These are phyloP conservation scores for Parnassius glacialis DNA, from an alignment of 2,888 invertebrate genomes.

Conservation along the genomic window DNA sequence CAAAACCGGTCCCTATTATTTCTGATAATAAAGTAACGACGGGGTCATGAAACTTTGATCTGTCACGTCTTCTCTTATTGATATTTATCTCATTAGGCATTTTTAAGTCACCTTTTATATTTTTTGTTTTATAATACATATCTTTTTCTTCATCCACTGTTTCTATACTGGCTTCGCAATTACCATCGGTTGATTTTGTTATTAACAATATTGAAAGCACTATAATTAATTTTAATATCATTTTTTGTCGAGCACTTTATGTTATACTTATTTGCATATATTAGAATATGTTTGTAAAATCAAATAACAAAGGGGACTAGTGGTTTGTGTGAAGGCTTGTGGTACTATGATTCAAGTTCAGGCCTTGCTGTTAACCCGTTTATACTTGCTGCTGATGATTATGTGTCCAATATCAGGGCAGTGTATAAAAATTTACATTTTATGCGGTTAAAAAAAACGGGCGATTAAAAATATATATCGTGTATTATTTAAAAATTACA, in stretches of 20 bases:
- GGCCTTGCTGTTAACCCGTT: not conserved
- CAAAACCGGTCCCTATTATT: constrained; percentile 40
- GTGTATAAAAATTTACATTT: too few species aligned
- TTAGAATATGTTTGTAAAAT: not conserved
- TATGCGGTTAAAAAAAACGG: too few species aligned
- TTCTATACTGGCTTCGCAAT: constrained; percentile 37
- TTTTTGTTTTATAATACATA: not conserved
- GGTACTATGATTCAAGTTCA: constrained; percentile 1
- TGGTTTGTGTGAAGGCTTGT: constrained; percentile 6
- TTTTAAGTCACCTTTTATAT: not conserved
- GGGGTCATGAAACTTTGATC: constrained; percentile 44
- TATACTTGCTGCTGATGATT: too few species aligned
- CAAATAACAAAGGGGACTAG: not conserved
- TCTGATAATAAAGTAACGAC: constrained; percentile 48
- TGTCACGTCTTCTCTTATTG: constrained; percentile 36
- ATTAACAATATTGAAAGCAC: constrained; percentile 5
- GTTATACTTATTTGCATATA: not conserved
- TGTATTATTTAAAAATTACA: too few species aligned
- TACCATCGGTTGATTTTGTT: constrained; percentile 1
- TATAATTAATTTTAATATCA: constrained; percentile 6
- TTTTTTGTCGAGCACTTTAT: constrained; percentile 2
- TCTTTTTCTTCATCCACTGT: constrained; percentile 14
- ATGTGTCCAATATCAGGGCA: too few species aligned
- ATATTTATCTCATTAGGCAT: not conserved
- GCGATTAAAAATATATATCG: too few species aligned